These are phyloP conservation scores for Rhodinocichla rosea DNA, from an alignment of 2,113 vertebrate genomes.

Conservation along the genomic window DNA sequence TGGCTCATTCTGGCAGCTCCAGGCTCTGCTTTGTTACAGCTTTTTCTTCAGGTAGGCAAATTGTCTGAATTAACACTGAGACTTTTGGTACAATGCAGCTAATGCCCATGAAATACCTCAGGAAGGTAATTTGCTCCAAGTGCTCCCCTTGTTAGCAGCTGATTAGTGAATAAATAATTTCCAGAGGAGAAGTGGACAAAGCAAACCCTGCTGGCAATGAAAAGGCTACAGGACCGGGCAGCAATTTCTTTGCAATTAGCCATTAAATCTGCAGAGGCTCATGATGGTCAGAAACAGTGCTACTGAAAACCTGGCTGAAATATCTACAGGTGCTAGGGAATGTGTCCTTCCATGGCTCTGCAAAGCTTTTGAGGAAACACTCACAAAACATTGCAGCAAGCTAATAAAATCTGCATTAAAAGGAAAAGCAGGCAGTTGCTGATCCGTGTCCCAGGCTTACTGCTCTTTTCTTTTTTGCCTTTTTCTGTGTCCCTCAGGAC, in stretches of 20 bases:
- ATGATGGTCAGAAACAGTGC: neutral
- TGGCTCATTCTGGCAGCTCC: neutral
- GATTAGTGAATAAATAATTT: slow-evolving; percentile 2
- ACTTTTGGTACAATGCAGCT: neutral
- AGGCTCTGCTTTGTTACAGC: neutral
- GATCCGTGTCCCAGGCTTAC: neutral
- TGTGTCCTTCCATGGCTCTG: fast-evolving
- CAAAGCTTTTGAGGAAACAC: neutral
- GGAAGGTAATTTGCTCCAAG: neutral
- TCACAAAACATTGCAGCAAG: neutral
- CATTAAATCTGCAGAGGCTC: neutral
- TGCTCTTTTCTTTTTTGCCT: neutral
- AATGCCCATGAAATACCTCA: neutral
- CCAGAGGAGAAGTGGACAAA: neutral
- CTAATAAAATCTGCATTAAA: neutral
- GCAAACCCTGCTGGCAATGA: neutral
- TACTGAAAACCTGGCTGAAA: neutral
- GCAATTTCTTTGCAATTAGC: neutral
- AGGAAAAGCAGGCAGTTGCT: neutral
- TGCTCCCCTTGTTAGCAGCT: neutral
- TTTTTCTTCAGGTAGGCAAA: neutral
- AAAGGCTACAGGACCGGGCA: neutral
- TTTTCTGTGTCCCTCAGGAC: neutral
- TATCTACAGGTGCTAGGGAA: neutral
- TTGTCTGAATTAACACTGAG: neutral